Conservation (phyloP, 92 coral and sea anemone species). For the Actinostola sp. region DNA sequence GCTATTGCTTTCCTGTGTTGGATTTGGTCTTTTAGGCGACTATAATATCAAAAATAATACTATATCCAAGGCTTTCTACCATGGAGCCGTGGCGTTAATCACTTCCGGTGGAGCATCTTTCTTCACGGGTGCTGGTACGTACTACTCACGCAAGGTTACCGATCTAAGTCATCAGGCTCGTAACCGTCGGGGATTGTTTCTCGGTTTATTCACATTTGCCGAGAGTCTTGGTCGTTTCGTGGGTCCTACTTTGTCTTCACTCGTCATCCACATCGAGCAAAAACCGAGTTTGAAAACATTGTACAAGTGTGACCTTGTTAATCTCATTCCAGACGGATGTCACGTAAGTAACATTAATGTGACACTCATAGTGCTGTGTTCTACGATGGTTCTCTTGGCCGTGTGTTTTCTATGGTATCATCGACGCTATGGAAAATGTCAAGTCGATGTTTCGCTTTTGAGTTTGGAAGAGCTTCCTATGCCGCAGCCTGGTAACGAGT, state of each 20-base stretch:
- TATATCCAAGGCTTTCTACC: slow-evolving; percentile 59
- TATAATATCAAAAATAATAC: slow-evolving; percentile 42
- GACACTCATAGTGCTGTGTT: slow-evolving; percentile 70
- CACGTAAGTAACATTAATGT: slow-evolving; percentile 68
- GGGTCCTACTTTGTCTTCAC: slow-evolving; percentile 80
- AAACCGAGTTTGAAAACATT: slow-evolving; percentile 23
- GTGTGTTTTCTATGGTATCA: slow-evolving; percentile 75
- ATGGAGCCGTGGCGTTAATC: slow-evolving; percentile 71
- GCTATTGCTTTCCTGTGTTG: slow-evolving; percentile 64
- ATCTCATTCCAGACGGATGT: slow-evolving; percentile 66
- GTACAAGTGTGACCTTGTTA: slow-evolving; percentile 28
- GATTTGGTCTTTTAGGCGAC: slow-evolving; percentile 70
- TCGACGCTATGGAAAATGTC: slow-evolving; percentile 75
- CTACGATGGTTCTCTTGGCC: slow-evolving; percentile 43
- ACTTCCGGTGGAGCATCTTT: slow-evolving; percentile 94
- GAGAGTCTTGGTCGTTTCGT: slow-evolving; percentile 91
- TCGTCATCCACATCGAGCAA: slow-evolving; percentile 51
- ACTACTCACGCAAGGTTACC: slow-evolving; percentile 91
- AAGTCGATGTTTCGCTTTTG: slow-evolving; percentile 56
- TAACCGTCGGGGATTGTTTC: slow-evolving; percentile 89
- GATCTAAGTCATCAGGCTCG: slow-evolving; percentile 93
- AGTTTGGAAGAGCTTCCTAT: slow-evolving; percentile 56
- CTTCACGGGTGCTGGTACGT: slow-evolving; percentile 86
- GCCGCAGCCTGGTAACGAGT: slow-evolving; percentile 47
- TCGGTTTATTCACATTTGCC: slow-evolving; percentile 84